Base-by-base conservation (phyloP, 2,888 invertebrate genomes). In the Tineola bisselliella region DNA sequence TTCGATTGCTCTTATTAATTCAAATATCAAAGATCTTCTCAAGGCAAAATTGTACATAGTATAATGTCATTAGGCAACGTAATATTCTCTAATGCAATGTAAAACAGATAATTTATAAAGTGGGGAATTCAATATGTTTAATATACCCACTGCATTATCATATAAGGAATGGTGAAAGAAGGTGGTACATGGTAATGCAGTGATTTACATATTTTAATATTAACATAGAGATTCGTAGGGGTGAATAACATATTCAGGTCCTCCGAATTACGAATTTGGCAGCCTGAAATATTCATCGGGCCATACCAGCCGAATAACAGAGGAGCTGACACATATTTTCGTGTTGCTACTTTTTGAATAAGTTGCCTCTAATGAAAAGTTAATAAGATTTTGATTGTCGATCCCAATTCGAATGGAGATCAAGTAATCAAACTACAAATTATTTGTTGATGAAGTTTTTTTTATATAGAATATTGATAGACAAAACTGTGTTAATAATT, bases 201-300 rank as follows among this genome's bases (percentile, higher is more conserved):
- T 71, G 73, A 79, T 82, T 81, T 79, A 70, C 79, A 83, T 81
- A 78, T 79, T 76, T 82, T 81, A 82, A 83, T 82, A 82, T 81
- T 78, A 79, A 81, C 76, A 76, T 68, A 67, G 68, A 66, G 69
- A 69, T 66, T 66, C 62, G 44, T 56, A 57, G 44, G 60, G 67
- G 67, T 65, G 67, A 66, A 66, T 66, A 64, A 63, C 64, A 68
- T 66, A 65, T 70, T 71, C 70, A 68, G 70, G 73, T 69, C 68
- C 67, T 66, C 68, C 65, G 70, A 76, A 79, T 79, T 74, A 76
- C 72, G 70, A 72, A 73, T 74, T 71, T 73, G 72, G 72, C 67
- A 67, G 70, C 70, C 69, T 76, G 71, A 78, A 78, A 79, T 79
- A 79, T 79, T 79, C 75, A 77, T 71, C 70, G 64, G 61, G 61